Percentiles rank a stretch among this genome's conserved stretches.
These are phyloP conservation scores for Drosophila gunungcola DNA, from an alignment of 1,140 invertebrate genomes.

Conservation along the genomic window DNA sequence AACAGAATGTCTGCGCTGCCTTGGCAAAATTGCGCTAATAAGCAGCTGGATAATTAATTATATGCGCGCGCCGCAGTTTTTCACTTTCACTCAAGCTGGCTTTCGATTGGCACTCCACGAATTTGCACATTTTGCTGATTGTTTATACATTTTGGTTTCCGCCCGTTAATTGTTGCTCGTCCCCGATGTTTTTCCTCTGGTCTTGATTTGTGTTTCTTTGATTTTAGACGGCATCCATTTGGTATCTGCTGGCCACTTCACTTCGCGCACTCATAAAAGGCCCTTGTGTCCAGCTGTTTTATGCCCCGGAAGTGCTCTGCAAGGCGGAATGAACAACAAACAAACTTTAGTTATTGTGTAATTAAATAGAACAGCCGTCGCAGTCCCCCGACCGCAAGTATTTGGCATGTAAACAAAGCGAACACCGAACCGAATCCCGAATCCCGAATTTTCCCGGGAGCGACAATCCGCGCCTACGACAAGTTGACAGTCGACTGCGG, in stretches of 20 bases:
- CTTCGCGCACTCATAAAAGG: slow-evolving; percentile 15
- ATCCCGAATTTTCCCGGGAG: background rate
- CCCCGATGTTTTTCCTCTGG: slow-evolving; percentile 21
- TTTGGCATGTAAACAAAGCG: slow-evolving; percentile 23
- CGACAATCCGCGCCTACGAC: slow-evolving; percentile 51
- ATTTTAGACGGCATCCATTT: slow-evolving; percentile 45
- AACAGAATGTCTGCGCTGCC: slow-evolving; percentile 44
- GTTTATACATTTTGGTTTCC: slow-evolving; percentile 66
- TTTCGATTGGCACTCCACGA: slow-evolving; percentile 62
- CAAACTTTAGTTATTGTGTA: slow-evolving; percentile 43
- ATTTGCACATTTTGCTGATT: slow-evolving; percentile 67
- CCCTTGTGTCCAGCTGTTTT: slow-evolving; percentile 60
- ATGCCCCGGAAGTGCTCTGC: slow-evolving; percentile 60
- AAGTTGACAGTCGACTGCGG: slow-evolving; percentile 75
- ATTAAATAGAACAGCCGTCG: slow-evolving; percentile 32
- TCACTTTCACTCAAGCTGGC: slow-evolving; percentile 44
- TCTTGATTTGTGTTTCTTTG: slow-evolving; percentile 11
- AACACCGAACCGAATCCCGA: background rate
- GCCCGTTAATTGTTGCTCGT: slow-evolving; percentile 50
- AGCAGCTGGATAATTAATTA: slow-evolving; percentile 58
- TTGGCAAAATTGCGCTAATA: slow-evolving; percentile 39
- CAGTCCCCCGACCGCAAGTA: slow-evolving; percentile 7
- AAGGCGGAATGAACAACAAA: slow-evolving; percentile 69
- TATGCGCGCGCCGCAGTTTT: slow-evolving; percentile 25
- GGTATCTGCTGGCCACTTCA: slow-evolving; percentile 10